Evolutionary conservation across 2,888 invertebrate species (phyloP), one percentile per base, ranked within the genome.

Genomic region (Reticulitermes lucifugus): DNA sequence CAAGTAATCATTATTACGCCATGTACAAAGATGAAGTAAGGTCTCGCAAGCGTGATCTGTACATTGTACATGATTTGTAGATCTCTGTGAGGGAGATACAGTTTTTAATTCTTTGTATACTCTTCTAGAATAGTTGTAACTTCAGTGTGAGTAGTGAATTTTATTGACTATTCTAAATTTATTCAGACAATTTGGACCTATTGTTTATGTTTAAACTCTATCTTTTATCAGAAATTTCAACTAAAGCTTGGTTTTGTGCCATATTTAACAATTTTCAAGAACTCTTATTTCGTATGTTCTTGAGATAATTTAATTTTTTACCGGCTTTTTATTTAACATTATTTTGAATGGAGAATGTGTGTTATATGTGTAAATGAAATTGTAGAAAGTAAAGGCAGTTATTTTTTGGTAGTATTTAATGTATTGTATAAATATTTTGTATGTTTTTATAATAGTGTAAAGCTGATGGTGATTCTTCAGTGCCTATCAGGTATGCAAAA

Each of bases 231-330:
- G 25, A 65, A 65, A n/a, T 65, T 25, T 65, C 6, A 25, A 73
- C 73, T 73, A 73, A 73, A 73, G 73, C 73, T 73, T 73, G 73
- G 41, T 73, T 73, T 73, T 41, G 41, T 73, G 73, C 73, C 73
- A 73, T 73, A 29, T 41, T 73, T 10, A 73, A 41, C 41, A 35
- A 73, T 35, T 29, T 73, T 21, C 18, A 73, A 73, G 29, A 41
- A 73, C 14, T 10, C 18, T 35, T 73, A 41, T 6, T 9, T 65
- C 12, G 5, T n/a, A 65, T 14, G 22, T 73, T 41, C 35, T 73
- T 21, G 25, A 21, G 41, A 29, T 73, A 73, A 73, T 29, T 65
- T 65, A 25, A 71, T 14, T 71, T 71, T 41, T 73, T 73, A 73
- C 25, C 21, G 10, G 41, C 5, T 73, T 73, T 73, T 73, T 73